phyloP scores from a whole-genome alignment of 2,797 vertebrate species.

The Sebastes kiyomatsui region DNA sequence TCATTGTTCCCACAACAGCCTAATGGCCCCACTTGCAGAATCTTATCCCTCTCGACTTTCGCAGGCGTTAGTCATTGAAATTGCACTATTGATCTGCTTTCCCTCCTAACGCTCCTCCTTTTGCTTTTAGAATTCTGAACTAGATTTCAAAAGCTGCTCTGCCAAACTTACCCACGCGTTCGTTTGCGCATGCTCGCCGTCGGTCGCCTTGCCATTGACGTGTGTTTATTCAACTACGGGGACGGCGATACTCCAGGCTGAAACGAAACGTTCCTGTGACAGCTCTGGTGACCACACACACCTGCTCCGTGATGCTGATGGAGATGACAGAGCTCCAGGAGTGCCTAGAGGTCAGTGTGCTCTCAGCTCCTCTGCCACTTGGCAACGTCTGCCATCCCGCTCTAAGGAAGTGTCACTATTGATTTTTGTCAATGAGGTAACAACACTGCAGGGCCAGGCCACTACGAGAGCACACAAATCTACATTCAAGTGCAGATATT shows the following conservation, averaged over 20 bases:
- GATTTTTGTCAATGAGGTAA: constrained; percentile 68
- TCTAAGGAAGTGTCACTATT: constrained; percentile 74
- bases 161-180: neutral
- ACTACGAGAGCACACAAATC: constrained; percentile 16
- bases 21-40: constrained; percentile 51
- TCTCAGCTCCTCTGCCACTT: constrained; percentile 53
- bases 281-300: constrained; percentile 50
- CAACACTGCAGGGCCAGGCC: constrained; percentile 42
- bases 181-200: neutral
- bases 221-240: constrained; percentile 17
- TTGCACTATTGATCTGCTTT: constrained; percentile 47
- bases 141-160: constrained; percentile 16
- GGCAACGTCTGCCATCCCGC: constrained; percentile 57
- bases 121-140: neutral
- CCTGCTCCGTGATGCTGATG: constrained; percentile 68
- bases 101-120: neutral
- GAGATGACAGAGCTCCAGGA: constrained; percentile 67
- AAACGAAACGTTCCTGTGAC: constrained; percentile 34
- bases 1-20: constrained; percentile 63
- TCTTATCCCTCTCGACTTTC: constrained; percentile 35
- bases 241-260: neutral
- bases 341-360: constrained; percentile 55
- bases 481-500: constrained; percentile 25
- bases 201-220: neutral
- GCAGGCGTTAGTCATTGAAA: constrained; percentile 54